Base-by-base conservation (phyloP, 2,797 vertebrate species). In the Enoplosus armatus region DNA sequence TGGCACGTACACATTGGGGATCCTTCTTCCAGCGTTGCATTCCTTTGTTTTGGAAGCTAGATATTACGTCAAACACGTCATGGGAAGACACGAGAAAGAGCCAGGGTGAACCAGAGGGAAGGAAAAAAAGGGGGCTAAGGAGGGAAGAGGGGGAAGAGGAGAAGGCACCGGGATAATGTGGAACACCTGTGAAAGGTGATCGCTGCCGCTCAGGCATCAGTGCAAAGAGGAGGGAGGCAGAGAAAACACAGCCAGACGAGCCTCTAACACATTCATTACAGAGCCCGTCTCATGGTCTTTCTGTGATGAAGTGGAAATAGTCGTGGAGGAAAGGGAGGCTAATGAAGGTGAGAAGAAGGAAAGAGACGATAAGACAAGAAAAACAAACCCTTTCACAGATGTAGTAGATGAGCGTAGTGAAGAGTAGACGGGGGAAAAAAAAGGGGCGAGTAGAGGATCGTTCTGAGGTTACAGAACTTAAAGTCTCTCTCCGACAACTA, bases 101-200 rank as follows among this genome's bases (percentile, higher is more conserved):
- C 54, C 75, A 62, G 63, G 55, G 75, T 67, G 71, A 82, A 87
- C 43, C 47, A 43, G 50, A 67, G 68, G 68, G 71, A 56, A 61
- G 51, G 55, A 22, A 31, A 54, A 45, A 48, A 58, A 8, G 45
- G 47, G 22, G 24, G 24, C n/a, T n/a, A 8, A 11, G 8, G 18
- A 9, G 18, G 64, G 3, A 9, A 8, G 24, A 3, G 8, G 39
- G 61, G 58, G 58, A 12, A 31, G 60, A 51, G 63, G 70, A 66
- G 68, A 37, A 37, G 64, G 80, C 85, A 67, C 18, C 72, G 37
- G 77, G 63, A 68, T 94, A 94, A 95, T 94, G 89, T 85, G 79
- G 91, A 95, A 92, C 93, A 94, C 93, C 93, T 93, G 92, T 92
- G 91, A 72, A 91, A 93, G 90, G 88, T 87, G 90, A 93, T 93